Evolutionary conservation across 2,888 invertebrate genomes (phyloP).

Genomic region (Philhelius pedissequus): DNA sequence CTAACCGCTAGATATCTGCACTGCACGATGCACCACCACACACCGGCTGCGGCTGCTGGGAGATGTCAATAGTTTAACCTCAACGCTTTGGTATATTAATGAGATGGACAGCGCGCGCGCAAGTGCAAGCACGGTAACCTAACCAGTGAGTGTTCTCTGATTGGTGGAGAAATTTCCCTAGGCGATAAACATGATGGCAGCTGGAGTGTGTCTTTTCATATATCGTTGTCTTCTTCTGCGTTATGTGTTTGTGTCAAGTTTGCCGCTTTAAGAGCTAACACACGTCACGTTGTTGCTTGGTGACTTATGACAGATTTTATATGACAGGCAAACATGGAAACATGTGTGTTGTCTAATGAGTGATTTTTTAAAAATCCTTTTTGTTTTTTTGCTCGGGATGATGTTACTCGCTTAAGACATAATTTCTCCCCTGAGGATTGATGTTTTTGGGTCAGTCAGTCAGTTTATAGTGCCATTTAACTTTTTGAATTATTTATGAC

Average conservation of each 20-base stretch:
- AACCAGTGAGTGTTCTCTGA: conserved; percentile 17
- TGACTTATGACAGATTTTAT: conserved; percentile 66
- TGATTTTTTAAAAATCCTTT: conserved; percentile 18
- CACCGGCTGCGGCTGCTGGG: conserved; percentile 42
- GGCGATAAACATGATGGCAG: conserved; percentile 7
- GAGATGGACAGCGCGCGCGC: conserved; percentile 23
- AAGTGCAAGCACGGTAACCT: conserved; percentile 18
- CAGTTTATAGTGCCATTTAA: background rate
- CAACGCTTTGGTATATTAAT: conserved; percentile 59
- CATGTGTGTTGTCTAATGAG: conserved; percentile 42
- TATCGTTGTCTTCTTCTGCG: background rate
- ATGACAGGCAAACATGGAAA: conserved; percentile 57
- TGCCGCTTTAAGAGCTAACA: conserved; percentile 54
- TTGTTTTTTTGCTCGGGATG: too few relatives aligned
- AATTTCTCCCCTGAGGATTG: conserved; percentile 47
- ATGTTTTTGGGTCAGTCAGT: conserved; percentile 33
- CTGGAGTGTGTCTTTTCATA: conserved; percentile 18
- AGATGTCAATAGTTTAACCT: conserved; percentile 60
- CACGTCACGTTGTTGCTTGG: conserved; percentile 53
- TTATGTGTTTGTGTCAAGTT: conserved; percentile 58
- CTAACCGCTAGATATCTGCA: background rate
- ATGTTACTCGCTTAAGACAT: conserved; percentile 9
- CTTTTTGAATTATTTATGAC: conserved; percentile 36
- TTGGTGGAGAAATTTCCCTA: conserved; percentile 60
- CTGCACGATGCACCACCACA: background rate